Evolutionary conservation across 2,113 vertebrate genomes (phyloP).

Genomic region (Gopherus flavomarginatus): DNA sequence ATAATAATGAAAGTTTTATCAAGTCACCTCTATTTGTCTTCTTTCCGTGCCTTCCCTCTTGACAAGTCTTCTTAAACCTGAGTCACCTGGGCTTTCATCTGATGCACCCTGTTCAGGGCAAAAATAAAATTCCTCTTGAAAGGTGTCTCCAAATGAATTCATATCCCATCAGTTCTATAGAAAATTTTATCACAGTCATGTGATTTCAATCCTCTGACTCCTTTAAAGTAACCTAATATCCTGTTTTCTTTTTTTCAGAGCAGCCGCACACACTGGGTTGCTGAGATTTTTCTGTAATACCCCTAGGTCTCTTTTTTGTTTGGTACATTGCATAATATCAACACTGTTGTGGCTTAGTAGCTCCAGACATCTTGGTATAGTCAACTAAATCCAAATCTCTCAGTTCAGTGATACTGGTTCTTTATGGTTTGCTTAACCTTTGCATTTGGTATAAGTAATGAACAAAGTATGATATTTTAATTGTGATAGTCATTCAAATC

Average conservation of each 20-base stretch:
- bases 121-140: slow-evolving; percentile 30
- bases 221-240: not conserved
- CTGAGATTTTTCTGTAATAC: slow-evolving; percentile 26
- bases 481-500: not conserved
- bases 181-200: not conserved
- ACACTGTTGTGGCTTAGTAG: slow-evolving; percentile 11
- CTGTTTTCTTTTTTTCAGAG: not conserved
- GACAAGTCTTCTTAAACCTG: not conserved
- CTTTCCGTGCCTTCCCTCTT: slow-evolving; percentile 38
- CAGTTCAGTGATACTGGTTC: not conserved
- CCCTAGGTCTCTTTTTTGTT: not conserved
- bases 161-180: not conserved
- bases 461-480: slow-evolving; percentile 22
- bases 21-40: slow-evolving; percentile 38
- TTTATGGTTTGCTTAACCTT: slow-evolving; percentile 23
- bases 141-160: not conserved
- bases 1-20: slow-evolving; percentile 54
- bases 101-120: not conserved
- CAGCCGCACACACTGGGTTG: not conserved
- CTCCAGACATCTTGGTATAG: not conserved
- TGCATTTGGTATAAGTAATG: not conserved
- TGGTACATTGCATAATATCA: not conserved
- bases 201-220: slow-evolving; percentile 1
- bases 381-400: slow-evolving; percentile 25
- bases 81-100: not conserved